Evolutionary conservation across 1,140 invertebrate genomes (phyloP).

Genomic region (Apolygus lucorum): DNA sequence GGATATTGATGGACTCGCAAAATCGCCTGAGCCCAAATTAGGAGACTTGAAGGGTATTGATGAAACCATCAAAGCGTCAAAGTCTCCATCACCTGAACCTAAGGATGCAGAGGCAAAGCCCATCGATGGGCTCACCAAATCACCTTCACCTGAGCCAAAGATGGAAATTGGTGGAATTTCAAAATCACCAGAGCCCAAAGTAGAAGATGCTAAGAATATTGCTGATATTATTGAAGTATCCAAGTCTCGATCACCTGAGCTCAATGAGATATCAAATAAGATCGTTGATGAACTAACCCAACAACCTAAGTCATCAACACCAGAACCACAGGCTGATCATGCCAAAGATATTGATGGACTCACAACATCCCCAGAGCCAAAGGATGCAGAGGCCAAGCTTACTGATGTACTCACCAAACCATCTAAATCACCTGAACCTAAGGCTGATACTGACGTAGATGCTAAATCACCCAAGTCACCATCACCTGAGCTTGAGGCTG

Average conservation of each 20-base stretch:
- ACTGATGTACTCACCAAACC: neutral
- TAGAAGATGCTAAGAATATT: no score
- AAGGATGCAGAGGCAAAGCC: neutral
- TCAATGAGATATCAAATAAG: no score
- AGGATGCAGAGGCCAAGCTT: no score
- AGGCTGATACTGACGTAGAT: neutral
- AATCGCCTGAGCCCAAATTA: neutral
- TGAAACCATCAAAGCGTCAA: neutral
- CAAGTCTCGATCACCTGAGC: neutral
- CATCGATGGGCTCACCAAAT: neutral
- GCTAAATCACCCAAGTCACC: constrained; percentile 24
- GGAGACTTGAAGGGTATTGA: neutral
- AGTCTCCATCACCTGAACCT: neutral
- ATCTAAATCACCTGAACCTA: neutral
- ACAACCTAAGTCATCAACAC: no score
- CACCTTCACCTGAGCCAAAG: neutral
- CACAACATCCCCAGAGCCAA: no score
- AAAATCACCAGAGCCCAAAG: constrained; percentile 5
- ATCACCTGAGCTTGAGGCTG: constrained; percentile 30
- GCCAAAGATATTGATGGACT: no score
- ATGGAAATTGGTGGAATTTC: neutral
- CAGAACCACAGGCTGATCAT: no score
- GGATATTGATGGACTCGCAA: neutral
- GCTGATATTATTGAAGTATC: no score
- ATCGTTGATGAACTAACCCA: no score